Evolutionary conservation across 1,140 invertebrate species (phyloP).

Genomic region (Gonatopus flavifemur): DNA sequence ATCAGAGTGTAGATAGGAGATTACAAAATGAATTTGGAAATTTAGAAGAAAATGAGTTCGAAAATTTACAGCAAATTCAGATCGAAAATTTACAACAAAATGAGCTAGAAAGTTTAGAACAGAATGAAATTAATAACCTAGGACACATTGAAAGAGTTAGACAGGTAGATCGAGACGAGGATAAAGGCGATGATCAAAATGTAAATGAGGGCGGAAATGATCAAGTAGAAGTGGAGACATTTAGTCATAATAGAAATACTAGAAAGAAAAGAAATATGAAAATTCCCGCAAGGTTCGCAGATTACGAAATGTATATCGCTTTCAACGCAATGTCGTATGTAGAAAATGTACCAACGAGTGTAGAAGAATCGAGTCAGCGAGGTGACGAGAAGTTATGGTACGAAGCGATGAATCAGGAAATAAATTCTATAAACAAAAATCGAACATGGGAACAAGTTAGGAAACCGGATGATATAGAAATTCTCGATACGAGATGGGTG

Average conservation of each 20-base stretch:
- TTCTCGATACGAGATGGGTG: conserved; percentile 40
- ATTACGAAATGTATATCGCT: background rate
- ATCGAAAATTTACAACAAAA: too few species aligned
- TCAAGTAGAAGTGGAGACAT: too few species aligned
- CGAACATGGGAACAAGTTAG: conserved; percentile 23
- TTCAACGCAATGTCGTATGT: too few species aligned
- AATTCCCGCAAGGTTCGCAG: background rate
- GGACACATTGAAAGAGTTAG: too few species aligned
- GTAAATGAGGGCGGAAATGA: background rate
- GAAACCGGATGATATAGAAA: conserved; percentile 16
- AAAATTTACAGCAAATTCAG: too few species aligned
- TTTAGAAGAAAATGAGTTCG: background rate
- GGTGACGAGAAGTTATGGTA: conserved; percentile 16
- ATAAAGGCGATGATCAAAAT: background rate
- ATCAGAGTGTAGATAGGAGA: too few species aligned
- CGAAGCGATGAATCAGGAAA: conserved; percentile 26
- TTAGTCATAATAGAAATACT: too few species aligned
- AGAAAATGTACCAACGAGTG: conserved; percentile 4
- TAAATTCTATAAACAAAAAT: conserved; percentile 22
- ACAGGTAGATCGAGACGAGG: too few species aligned
- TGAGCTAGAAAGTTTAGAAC: too few species aligned
- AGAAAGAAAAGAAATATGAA: background rate
- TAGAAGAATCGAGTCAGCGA: conserved; percentile 14
- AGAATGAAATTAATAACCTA: too few species aligned
- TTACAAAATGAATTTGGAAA: background rate